Base-by-base conservation (phyloP, 2,113 vertebrate species). In the Microtus pennsylvanicus region DNA sequence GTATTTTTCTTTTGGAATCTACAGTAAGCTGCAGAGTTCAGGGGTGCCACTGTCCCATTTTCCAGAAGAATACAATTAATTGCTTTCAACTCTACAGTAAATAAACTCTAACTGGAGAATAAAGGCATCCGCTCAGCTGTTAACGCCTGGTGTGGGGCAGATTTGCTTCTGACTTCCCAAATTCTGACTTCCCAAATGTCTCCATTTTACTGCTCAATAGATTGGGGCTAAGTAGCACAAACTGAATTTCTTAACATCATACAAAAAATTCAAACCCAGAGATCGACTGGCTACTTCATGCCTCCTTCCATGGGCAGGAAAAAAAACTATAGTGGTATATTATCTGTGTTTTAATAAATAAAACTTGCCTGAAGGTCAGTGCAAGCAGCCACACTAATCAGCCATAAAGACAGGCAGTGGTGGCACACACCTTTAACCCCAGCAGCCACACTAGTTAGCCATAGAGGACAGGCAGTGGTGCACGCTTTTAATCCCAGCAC, bases 1-100 rank as follows among this genome's bases (percentile, higher is more conserved):
- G 12, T 28, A 33, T 30, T 74, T 94, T 85, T 88, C 38, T 90
- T 90, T 77, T 61, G 91, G 83, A 70, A 72, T 17, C n/a, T 87
- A 22, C 45, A 76, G 72, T 47, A 72, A 93, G 7, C 69, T 69
- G 33, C 26, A 65, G 28, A 78, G 38, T 45, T 95, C 47, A 45
- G 16, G 28, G 24, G 7, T 63, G 11, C 45, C 42, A 24, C 22
- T 65, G 63, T 63, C 50, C 67, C 45, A 1, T 86, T 96, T 89
- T 77, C 61, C 16, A 45, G 81, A 72, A 91, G 35, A 75, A 69
- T 13, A 5, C 21, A 87, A 78, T 72, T 11, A 52, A 74, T 69
- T 74, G 12, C 58, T 95, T 80, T 87, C 52, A 61, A 38, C 35
- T 87, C 33, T 2, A 5, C 12, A 38, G n/a, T 26, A 76, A 81